Conservation (phyloP, 2,113 vertebrate species). For the Hippocampus comes region DNA sequence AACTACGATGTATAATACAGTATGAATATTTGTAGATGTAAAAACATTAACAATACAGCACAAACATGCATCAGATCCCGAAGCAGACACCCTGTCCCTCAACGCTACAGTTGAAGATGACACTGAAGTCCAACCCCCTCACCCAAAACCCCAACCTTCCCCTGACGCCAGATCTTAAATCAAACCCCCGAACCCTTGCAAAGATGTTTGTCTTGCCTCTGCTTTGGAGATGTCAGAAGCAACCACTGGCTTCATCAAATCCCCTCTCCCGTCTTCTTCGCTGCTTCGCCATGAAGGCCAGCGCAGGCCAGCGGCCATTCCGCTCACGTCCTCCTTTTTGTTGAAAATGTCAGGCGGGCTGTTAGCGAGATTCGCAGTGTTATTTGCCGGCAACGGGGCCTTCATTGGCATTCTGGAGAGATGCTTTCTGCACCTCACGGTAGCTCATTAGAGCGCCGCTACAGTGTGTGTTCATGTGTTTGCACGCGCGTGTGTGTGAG, state of each 20-base stretch:
- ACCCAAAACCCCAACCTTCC: too few species aligned
- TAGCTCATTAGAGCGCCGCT: conserved; percentile 54
- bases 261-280: conserved; percentile 29
- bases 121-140: too few species aligned
- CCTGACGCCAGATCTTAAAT: neutral
- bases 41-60: too few species aligned
- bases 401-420: conserved; percentile 67
- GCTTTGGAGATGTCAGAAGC: neutral
- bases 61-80: too few species aligned
- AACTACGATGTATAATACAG: too few species aligned
- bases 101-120: too few species aligned
- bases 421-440: conserved; percentile 55
- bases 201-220: too few species aligned
- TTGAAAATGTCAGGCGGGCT: conserved; percentile 68
- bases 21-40: too few species aligned
- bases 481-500: neutral
- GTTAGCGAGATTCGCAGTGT: conserved; percentile 58
- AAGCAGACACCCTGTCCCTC: too few species aligned
- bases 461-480: conserved; percentile 9
- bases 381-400: conserved; percentile 59
- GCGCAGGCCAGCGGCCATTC: conserved; percentile 46
- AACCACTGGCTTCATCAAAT: neutral
- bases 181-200: neutral
- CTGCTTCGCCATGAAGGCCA: conserved; percentile 47
- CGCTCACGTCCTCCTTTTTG: conserved; percentile 54